Conservation (phyloP, 1,140 invertebrate species). For the Elysia chlorotica region DNA sequence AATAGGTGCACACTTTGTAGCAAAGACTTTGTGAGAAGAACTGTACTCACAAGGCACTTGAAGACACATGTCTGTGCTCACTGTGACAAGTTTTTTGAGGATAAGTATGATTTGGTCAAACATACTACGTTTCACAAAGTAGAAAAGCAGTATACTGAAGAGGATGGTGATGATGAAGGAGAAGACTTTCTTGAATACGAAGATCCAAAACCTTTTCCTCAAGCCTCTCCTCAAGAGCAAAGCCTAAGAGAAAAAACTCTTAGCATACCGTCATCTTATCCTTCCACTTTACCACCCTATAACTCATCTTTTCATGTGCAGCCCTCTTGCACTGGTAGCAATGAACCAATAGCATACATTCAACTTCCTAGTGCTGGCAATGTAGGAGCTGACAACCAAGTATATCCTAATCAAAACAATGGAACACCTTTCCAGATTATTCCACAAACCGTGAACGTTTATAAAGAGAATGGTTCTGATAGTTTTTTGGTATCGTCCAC, state of each 20-base stretch:
- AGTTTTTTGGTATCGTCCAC: background rate
- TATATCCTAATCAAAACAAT: background rate
- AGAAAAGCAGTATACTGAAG: constrained; percentile 5
- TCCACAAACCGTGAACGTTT: background rate
- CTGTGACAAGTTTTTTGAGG: constrained; percentile 22
- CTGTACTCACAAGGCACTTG: constrained; percentile 15
- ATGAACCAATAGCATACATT: constrained; percentile 13
- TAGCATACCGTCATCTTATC: background rate
- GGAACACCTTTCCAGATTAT: background rate
- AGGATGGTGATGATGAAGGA: too few species aligned
- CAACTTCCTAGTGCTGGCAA: constrained; percentile 4
- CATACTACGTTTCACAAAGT: constrained; percentile 4
- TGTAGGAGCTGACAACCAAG: background rate
- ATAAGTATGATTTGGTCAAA: constrained; percentile 18
- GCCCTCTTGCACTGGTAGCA: background rate
- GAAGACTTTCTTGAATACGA: too few species aligned
- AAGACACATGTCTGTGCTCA: constrained; percentile 16
- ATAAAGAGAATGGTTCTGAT: background rate
- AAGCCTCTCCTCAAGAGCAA: too few species aligned
- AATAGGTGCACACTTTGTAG: constrained; percentile 11
- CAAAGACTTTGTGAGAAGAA: constrained; percentile 14
- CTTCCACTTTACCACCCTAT: background rate
- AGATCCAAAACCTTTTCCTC: too few species aligned
- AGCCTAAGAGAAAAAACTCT: background rate
- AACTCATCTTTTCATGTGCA: background rate